Percentiles rank a stretch among this genome's conserved stretches.
These are phyloP conservation scores for Sebastes alutus DNA, from an alignment of 2,797 vertebrate species.

Conservation along the genomic window DNA sequence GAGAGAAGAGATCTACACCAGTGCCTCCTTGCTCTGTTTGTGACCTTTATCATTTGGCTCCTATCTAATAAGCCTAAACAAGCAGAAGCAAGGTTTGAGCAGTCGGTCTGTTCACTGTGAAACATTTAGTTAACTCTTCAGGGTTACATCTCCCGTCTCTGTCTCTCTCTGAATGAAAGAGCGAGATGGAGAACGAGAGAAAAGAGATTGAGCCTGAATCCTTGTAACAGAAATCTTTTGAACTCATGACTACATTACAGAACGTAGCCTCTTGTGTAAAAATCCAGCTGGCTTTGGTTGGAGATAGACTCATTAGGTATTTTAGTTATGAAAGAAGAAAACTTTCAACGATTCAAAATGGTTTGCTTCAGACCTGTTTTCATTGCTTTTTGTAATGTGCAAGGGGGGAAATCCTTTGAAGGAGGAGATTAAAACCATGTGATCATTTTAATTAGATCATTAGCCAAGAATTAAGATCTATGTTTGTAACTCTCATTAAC, in stretches of 20 bases:
- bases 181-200: conserved; percentile 10
- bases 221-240: conserved; percentile 63
- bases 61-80: conserved; percentile 78
- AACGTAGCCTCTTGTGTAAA: conserved; percentile 60
- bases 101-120: conserved; percentile 48
- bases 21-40: conserved; percentile 66
- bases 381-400: conserved; percentile 60
- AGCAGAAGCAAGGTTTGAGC: conserved; percentile 61
- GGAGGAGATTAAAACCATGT: conserved; percentile 84
- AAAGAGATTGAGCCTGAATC: conserved; percentile 41
- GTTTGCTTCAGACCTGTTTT: conserved; percentile 68
- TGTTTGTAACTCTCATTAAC: conserved; percentile 81
- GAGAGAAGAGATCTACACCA: conserved; percentile 57
- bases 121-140: conserved; percentile 71
- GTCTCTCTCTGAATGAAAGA: conserved; percentile 43
- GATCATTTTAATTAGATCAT: conserved; percentile 85
- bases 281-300: conserved; percentile 73
- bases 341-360: conserved; percentile 66
- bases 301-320: conserved; percentile 68
- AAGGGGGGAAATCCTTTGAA: conserved; percentile 74
- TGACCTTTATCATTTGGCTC: conserved; percentile 74
- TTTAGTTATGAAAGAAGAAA: conserved; percentile 64
- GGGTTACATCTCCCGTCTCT: conserved; percentile 46
- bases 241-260: conserved; percentile 67
- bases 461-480: conserved; percentile 82